phyloP scores from a whole-genome alignment of 2,113 vertebrate genomes.

The Callorhinus ursinus region DNA sequence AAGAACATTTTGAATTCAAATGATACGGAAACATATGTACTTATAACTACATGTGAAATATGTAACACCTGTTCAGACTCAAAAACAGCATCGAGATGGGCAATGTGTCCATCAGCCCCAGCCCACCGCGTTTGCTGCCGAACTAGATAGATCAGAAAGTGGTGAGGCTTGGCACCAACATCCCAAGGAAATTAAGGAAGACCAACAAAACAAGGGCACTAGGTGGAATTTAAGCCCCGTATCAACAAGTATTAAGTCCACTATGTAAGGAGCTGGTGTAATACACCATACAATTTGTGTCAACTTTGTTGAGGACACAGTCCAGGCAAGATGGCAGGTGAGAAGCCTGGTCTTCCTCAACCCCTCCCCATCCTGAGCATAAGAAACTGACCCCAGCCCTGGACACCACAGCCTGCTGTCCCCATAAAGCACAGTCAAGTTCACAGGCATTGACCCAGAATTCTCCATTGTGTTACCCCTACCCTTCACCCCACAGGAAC shows the following conservation, averaged over 20 bases:
- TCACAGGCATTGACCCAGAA: not conserved
- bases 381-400: not conserved
- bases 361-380: not conserved
- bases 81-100: not conserved
- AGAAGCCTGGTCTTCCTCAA: not conserved
- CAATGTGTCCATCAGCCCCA: not conserved
- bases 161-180: not conserved
- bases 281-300: not conserved
- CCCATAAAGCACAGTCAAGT: not conserved
- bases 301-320: not conserved
- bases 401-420: not conserved
- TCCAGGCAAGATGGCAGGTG: not conserved
- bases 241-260: not conserved
- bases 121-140: not conserved
- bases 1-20: not conserved
- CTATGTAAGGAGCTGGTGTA: not conserved
- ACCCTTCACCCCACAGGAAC: not conserved
- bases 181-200: not conserved
- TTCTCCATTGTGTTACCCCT: not conserved
- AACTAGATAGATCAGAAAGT: not conserved
- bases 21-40: not conserved
- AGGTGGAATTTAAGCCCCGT: not conserved
- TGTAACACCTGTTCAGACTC: not conserved
- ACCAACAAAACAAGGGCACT: not conserved
- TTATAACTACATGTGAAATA: not conserved